Evolutionary conservation across 2,888 invertebrate species (phyloP), one percentile per base, ranked within the genome.

Genomic region (Helobdella robusta): DNA sequence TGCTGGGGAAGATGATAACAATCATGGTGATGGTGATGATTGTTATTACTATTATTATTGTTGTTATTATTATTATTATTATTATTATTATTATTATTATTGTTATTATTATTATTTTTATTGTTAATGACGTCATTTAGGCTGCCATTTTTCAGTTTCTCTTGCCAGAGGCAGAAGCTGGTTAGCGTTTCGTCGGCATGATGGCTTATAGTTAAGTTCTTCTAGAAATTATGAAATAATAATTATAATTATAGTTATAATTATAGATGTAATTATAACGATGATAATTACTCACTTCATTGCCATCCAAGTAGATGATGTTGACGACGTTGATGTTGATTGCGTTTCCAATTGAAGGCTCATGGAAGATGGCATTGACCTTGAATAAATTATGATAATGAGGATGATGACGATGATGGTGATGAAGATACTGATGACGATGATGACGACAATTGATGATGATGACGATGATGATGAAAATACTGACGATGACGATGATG

Each of bases 281-380:
- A 11, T 11, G 8, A 8, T 6, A 6, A 30, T 32, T 18, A 66
- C 70, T 63, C 68, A 78, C 78, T 73, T 83, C 82, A 68, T 83
- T 81, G n/a, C 76, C 76, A 74, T 89, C 87, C 69, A 91, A 83
- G 30, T 89, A 82, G 70, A 91, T 85, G 59, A 91, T 87, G 75
- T 87, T 85, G 18, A 91, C 91, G 44, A 92, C 87, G n/a, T 89
- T 88, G 67, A 92, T 86, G 79, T 90, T 89, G 73, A 92, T 87
- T 76, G 88, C 87, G 81, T 91, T 91, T 60, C 91, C 91, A 73
- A 92, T 89, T 63, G 87, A 88, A 4, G 90, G 89, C 69, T 79
- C 77, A 65, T 77, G 77, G 67, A 75, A 78, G 65, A 78, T 72
- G 1, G 72, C 74, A 0, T 76, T 72, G 11, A 78, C 78, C 78